These are phyloP conservation scores for Sus scrofa DNA, from an alignment of 2,113 vertebrate species.

Conservation along the genomic window DNA sequence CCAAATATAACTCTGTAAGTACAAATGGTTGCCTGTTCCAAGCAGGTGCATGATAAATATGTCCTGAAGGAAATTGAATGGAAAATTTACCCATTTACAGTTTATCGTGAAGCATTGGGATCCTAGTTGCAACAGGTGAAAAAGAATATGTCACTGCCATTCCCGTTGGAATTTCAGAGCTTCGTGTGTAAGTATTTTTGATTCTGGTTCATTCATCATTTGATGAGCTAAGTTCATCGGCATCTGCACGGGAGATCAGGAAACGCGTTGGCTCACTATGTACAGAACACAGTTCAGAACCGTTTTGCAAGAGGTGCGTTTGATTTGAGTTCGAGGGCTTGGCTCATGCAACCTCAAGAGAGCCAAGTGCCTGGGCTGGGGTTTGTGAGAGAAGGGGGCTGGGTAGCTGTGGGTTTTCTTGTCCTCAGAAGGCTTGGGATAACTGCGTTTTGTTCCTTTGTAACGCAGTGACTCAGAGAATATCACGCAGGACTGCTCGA, in stretches of 20 bases:
- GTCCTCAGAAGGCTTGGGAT: not conserved
- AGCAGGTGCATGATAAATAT: not conserved
- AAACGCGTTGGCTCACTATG: not conserved
- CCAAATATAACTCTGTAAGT: not conserved
- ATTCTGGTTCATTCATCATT: not conserved
- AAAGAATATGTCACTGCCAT: not conserved
- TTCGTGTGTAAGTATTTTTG: not conserved
- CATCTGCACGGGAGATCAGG: not conserved
- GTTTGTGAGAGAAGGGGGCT: not conserved
- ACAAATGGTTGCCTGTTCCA: not conserved
- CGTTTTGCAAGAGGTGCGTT: not conserved
- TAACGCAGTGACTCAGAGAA: not conserved
- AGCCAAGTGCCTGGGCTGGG: not conserved
- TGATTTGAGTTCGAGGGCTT: not conserved
- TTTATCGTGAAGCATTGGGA: not conserved
- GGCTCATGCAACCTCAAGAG: not conserved
- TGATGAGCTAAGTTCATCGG: not conserved
- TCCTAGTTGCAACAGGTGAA: not conserved
- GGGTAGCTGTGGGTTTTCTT: not conserved
- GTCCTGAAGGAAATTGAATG: not conserved
- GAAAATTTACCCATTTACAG: not conserved
- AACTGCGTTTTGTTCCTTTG: not conserved
- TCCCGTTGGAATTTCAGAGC: not conserved
- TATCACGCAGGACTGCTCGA: not conserved
- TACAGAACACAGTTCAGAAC: not conserved